A percentile compares a stretch with the other conserved stretches of the same genome.
phyloP scores from a whole-genome alignment of 2,113 vertebrate genomes.

The Neogobius melanostomus region DNA sequence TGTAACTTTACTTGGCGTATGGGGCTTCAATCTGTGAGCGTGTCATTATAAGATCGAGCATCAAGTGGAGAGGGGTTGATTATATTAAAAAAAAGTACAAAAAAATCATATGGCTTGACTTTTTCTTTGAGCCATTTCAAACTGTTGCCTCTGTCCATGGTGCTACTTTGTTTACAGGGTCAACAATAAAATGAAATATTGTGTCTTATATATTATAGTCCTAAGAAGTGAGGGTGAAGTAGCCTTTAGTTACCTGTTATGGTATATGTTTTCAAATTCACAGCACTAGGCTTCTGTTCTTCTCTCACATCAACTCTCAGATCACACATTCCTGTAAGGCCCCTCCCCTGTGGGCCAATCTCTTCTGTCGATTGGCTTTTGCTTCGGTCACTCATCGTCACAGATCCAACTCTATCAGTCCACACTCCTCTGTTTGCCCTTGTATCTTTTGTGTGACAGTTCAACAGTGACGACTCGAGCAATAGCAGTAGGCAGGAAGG shows the following conservation, averaged over 20 bases:
- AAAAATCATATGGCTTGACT: slow-evolving; percentile 19
- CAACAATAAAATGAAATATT: background rate
- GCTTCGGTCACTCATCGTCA: slow-evolving; percentile 17
- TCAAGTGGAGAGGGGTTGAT: background rate
- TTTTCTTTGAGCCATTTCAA: slow-evolving; percentile 1
- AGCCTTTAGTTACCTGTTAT: background rate
- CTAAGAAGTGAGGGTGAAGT: background rate
- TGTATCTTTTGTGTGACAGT: background rate
- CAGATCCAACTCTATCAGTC: slow-evolving; percentile 66
- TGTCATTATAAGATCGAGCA: background rate
- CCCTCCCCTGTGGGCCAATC: slow-evolving; percentile 15
- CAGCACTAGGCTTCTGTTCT: slow-evolving; percentile 35
- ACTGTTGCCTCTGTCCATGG: slow-evolving; percentile 68
- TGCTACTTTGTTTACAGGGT: slow-evolving; percentile 38
- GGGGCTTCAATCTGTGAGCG: background rate
- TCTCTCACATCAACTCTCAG: slow-evolving; percentile 67
- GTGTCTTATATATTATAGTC: background rate
- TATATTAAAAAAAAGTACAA: background rate
- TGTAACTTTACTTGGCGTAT: slow-evolving; percentile 16
- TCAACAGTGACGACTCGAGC: slow-evolving; percentile 56
- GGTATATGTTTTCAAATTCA: slow-evolving; percentile 18
- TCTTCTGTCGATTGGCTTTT: slow-evolving; percentile 38
- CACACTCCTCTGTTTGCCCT: background rate
- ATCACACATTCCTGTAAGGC: slow-evolving; percentile 47
- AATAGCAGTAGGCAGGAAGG: slow-evolving; percentile 39